Evolutionary conservation across 2,797 vertebrate genomes (phyloP), one percentile per base, ranked within the genome.

Genomic region (Sphenopsis melanotis): DNA sequence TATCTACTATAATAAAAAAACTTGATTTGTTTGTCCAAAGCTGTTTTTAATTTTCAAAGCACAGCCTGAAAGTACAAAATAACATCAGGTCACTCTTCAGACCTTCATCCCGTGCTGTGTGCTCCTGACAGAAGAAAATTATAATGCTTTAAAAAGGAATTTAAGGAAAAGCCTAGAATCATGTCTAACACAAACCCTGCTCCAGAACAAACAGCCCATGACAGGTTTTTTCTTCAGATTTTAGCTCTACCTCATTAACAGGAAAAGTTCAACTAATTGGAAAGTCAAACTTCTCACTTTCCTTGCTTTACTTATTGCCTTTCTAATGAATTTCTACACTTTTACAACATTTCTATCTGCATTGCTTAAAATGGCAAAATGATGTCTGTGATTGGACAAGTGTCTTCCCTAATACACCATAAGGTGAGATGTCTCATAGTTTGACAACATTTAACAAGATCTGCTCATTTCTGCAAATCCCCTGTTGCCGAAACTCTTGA

Each of bases 281-380:
- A 47, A 84, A 94, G 84, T 57, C 90, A 86, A 50, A 65, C 60
- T 64, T 82, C 17, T 17, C 46, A 57, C 37, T 46, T 68, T 59
- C 27, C n/a, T 56, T 37, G 37, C 34, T 70, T 92, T 52, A 90
- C 63, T 47, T 80, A 61, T 46, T 71, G 61, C 57, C n/a, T 88
- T 91, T 77, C 79, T 93, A 93, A 94, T 42, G 36, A 94, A 90
- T 69, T 60, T 72, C n/a, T 69, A 66, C 29, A 59, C 78, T 91
- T 93, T 55, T 75, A 94, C 20, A 85, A 36, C 12, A 36, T 50
- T 92, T 92, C 87, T 88, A 34, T 47, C 72, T 81, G 39, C 21
- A 53, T 83, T 76, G 85, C 34, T 87, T 52, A 60, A 89, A 89
- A 83, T 15, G n/a, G 32, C 16, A 77, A 95, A 72, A 84, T 30